Base-by-base conservation (phyloP, 2,888 invertebrate genomes). In the Fragum fragum region DNA sequence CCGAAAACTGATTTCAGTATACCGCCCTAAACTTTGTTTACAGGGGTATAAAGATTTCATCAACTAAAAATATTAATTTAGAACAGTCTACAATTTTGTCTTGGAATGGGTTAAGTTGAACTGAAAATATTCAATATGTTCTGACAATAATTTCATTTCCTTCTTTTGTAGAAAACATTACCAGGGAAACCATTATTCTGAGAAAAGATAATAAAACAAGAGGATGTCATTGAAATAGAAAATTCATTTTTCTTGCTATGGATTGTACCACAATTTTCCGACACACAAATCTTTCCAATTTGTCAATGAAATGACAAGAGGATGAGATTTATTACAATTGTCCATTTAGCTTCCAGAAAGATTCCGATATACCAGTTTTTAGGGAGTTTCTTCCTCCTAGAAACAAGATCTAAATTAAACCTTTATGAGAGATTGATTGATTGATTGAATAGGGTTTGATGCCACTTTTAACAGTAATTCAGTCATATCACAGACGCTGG, bases 291-390 rank as follows among this genome's bases (percentile, higher is more conserved):
- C 26, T 57, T 57, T 21, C 23, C 26, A 26, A 57, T 57, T 57
- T 28, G 28, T 57, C 57, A 57, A 7, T 7, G 28, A 23, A 26
- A 57, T 57, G 57, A 26, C 57, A 57, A 28, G 28, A 7, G 16
- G 3, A 7, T 28, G 21, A 28, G 57, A 57, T 57, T 57, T 57
- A 57, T 57, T 57, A 57, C 26, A 57, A 57, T 28, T 57, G 57
- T 57, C 57, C 57, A 57, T 57, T 57, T 57, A 28, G 57, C 26
- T 57, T 7, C 28, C 7, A 47, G 47, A 47, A 47, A 18, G 14
- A 47, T 5, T 47, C 57, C 26, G 6, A 53, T 23, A 53, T 53
- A 23, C n/a, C n/a, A n/a, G n/a, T 53, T 53, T 5, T 53, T 36
- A 3, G 9, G 32, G 32, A 53, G 53, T 21, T 23, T 53, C 53